A percentile compares a stretch with the other conserved stretches of the same genome.
Conservation (phyloP, 2,888 invertebrate species). For the Agonopterix subpropinquella region DNA sequence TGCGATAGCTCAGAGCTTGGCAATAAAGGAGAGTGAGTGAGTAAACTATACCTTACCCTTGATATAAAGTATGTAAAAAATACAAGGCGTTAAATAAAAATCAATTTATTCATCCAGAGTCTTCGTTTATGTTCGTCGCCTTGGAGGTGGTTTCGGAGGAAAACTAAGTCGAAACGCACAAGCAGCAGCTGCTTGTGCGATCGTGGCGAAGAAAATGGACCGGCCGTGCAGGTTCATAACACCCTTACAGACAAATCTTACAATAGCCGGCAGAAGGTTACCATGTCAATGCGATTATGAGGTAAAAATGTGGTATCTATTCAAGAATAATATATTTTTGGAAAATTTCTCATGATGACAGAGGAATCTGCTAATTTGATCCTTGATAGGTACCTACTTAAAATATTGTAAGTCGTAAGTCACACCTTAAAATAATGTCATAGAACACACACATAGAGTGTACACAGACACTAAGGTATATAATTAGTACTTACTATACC, state of each 20-base stretch:
- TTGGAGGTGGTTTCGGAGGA: slow-evolving; percentile 81
- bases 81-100: background rate
- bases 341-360: too few relatives aligned
- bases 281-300: slow-evolving; percentile 75
- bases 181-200: slow-evolving; percentile 75
- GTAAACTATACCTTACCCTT: slow-evolving; percentile 14
- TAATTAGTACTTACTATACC: too few relatives aligned
- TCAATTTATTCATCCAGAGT: slow-evolving; percentile 62
- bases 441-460: too few relatives aligned
- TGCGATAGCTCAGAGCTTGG: slow-evolving; percentile 72
- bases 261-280: slow-evolving; percentile 71
- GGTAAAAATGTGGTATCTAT: slow-evolving; percentile 29
- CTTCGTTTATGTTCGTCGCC: slow-evolving; percentile 73
- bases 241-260: slow-evolving; percentile 78
- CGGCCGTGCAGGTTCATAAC: slow-evolving; percentile 77
- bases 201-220: slow-evolving; percentile 74
- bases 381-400: too few relatives aligned
- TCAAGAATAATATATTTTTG: too few relatives aligned
- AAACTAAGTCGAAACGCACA: slow-evolving; percentile 76
- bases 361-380: too few relatives aligned
- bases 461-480: too few relatives aligned
- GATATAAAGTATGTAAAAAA: background rate
- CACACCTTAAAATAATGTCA: too few relatives aligned
- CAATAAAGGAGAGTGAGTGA: slow-evolving; percentile 75
- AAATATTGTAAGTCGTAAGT: too few relatives aligned